Evolutionary conservation across 2,113 vertebrate species (phyloP).

Genomic region (Antechinus stuartii): DNA sequence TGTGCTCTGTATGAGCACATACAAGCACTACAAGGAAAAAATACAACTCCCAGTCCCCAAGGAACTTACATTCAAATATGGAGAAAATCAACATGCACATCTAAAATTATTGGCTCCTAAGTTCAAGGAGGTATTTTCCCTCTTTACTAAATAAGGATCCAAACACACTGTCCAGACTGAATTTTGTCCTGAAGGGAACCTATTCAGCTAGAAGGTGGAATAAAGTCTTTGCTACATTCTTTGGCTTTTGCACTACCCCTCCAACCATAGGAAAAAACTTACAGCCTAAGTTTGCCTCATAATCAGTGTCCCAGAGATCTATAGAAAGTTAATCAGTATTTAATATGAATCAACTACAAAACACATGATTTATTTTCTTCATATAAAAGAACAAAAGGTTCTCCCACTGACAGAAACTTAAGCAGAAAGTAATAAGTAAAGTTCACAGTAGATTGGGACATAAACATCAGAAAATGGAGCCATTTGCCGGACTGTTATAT

Average conservation of each 20-base stretch:
- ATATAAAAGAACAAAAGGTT: background rate
- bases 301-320: background rate
- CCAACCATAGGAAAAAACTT: background rate
- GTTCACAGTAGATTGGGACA: background rate
- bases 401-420: background rate
- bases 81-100: background rate
- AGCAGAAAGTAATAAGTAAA: background rate
- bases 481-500: background rate
- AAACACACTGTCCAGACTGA: background rate
- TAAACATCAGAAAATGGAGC: background rate
- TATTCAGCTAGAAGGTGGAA: background rate
- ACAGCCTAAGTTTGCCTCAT: background rate
- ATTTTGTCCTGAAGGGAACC: background rate
- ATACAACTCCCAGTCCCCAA: background rate
- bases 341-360: background rate
- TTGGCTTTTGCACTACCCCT: background rate
- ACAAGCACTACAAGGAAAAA: background rate
- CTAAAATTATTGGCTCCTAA: background rate
- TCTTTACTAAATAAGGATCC: background rate
- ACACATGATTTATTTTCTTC: background rate
- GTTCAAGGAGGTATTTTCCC: background rate
- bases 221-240: background rate
- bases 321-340: background rate
- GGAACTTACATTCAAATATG: background rate
- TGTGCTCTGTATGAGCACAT: background rate